Base-by-base conservation (phyloP, 2,797 vertebrate species). In the Galago senegalensis region DNA sequence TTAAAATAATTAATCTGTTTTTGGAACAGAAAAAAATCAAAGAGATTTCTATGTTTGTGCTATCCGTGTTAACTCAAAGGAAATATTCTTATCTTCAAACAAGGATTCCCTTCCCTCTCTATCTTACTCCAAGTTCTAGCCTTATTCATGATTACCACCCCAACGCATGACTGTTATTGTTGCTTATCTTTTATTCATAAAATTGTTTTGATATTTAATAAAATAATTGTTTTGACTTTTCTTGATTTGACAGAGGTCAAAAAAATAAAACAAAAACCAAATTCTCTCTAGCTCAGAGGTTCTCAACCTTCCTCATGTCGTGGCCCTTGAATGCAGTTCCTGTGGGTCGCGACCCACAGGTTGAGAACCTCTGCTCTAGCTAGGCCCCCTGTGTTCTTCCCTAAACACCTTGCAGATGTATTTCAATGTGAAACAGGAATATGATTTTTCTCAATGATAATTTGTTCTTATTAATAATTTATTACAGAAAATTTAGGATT, bases 401-500 rank as follows among this genome's bases (percentile, higher is more conserved):
- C 13, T 61, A 61, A 85, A 56, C 58, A 10, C 16, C 37, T 75
- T 20, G 2, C 43, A 1, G 14, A 4, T 37, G 0, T 37, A 53
- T 58, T 73, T 80, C 23, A 92, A 40, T 27, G 17, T 43, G 60
- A 25, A 13, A 75, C 6, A 43, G 49, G 1, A 63, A 6, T 49
- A 75, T 9, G 7, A 58, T n/a, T 89, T 73, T 91, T 34, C 69
- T 37, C 25, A 49, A 43, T 69, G 31, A 56, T 91, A 25, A 73
- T 58, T 34, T 70, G 23, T 80, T 58, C 31, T 69, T 53, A 73
- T 69, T 77, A 70, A 46, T 43, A 77, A 77, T 73, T 90, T 49
- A 80, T 91, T 69, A 77, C n/a, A 69, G 11, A 3, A 91, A 94
- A 88, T 83, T 70, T 65, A 70, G 80, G 65, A 73, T 60, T 87